phyloP scores from a whole-genome alignment of 1,140 invertebrate genomes.

The Nautilus pompilius region DNA sequence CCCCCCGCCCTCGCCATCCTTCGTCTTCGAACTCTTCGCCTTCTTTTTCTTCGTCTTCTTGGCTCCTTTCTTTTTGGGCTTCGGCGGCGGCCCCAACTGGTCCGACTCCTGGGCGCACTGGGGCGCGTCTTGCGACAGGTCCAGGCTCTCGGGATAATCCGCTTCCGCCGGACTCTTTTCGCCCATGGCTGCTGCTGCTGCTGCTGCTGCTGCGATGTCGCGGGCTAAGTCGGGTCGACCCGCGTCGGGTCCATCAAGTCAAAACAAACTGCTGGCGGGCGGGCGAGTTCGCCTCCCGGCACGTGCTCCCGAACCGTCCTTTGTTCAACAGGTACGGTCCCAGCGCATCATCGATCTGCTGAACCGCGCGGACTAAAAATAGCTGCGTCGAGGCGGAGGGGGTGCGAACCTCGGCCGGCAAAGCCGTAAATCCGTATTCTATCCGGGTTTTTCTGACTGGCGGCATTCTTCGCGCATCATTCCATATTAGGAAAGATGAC shows the following conservation, averaged over 20 bases:
- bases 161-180: neutral
- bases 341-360: too few relatives aligned
- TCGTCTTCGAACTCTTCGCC: slow-evolving; percentile 17
- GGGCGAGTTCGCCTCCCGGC: too few relatives aligned
- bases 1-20: slow-evolving; percentile 15
- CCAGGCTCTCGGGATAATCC: neutral
- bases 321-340: too few relatives aligned
- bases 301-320: too few relatives aligned
- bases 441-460: slow-evolving; percentile 21
- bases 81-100: slow-evolving; percentile 10
- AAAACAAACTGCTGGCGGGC: neutral
- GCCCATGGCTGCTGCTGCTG: neutral
- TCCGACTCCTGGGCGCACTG: neutral
- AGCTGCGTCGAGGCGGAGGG: slow-evolving; percentile 18
- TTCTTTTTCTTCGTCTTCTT: slow-evolving; percentile 34
- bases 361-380: too few relatives aligned
- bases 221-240: neutral
- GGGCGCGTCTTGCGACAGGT: slow-evolving; percentile 21
- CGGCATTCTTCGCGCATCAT: slow-evolving; percentile 43
- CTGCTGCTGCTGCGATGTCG: neutral
- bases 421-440: slow-evolving; percentile 23
- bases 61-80: slow-evolving; percentile 23
- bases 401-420: slow-evolving; percentile 15
- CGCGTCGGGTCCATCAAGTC: neutral
- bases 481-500: slow-evolving; percentile 45